These are phyloP conservation scores for Cheiracanthium punctorium DNA, from an alignment of 2,888 invertebrate species.

Conservation along the genomic window DNA sequence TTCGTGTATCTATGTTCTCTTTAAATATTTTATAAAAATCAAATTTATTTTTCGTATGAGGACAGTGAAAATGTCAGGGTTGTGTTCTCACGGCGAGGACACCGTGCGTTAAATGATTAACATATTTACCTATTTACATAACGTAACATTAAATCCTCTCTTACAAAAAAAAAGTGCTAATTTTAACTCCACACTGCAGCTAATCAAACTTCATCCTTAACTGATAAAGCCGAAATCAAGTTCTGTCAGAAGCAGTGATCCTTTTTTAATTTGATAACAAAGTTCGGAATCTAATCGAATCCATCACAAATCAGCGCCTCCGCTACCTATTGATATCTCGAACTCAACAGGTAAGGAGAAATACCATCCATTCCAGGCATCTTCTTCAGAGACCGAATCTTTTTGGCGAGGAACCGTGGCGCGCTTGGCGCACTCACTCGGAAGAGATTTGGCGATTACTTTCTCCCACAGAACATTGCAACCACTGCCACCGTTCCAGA, in stretches of 20 bases:
- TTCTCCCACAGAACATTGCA: slow-evolving; percentile 19
- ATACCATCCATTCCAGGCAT: not conserved
- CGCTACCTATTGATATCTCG: not conserved
- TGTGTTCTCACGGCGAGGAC: too few relatives aligned
- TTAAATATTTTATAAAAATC: too few relatives aligned
- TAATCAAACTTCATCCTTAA: too few relatives aligned
- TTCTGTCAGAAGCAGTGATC: not conserved
- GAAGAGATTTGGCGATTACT: slow-evolving; percentile 15
- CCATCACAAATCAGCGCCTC: slow-evolving; percentile 7
- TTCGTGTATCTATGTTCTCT: too few relatives aligned
- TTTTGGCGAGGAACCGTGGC: not conserved
- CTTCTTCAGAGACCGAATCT: not conserved
- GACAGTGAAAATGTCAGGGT: too few relatives aligned
- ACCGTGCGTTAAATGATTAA: too few relatives aligned
- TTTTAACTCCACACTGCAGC: too few relatives aligned
- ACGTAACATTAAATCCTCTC: too few relatives aligned
- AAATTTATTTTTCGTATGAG: too few relatives aligned
- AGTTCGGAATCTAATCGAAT: not conserved
- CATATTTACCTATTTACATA: too few relatives aligned
- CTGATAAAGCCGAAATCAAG: not conserved
- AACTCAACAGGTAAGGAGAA: not conserved
- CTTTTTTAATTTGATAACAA: not conserved
- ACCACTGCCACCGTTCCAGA: slow-evolving; percentile 51
- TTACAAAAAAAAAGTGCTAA: too few relatives aligned
- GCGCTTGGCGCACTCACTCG: slow-evolving; percentile 13